A percentile compares a stretch with the other conserved stretches of the same genome.
Evolutionary conservation across 2,888 invertebrate species (phyloP).

Genomic region (Ctena decussata): DNA sequence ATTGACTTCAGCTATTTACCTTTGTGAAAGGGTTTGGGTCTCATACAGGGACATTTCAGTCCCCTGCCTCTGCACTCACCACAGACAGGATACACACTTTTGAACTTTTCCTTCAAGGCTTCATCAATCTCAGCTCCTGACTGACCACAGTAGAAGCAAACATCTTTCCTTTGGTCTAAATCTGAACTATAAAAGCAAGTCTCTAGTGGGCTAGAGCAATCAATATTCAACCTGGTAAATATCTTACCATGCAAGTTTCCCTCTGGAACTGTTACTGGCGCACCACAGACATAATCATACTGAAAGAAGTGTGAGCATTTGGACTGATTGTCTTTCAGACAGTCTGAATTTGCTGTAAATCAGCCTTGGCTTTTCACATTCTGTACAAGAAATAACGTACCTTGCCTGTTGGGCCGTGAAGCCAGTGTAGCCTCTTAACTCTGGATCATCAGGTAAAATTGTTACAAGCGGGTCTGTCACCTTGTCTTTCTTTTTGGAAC

Average conservation of each 20-base stretch:
- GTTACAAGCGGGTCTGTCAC: background rate
- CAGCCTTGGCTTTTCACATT: conserved; percentile 14
- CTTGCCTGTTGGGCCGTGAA: conserved; percentile 19
- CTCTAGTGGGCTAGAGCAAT: background rate
- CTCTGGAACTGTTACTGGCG: background rate
- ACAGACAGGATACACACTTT: conserved; percentile 22
- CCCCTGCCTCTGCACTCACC: background rate
- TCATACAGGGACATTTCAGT: background rate
- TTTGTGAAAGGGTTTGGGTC: background rate
- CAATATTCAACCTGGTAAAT: background rate
- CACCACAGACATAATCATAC: background rate
- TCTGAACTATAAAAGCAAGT: conserved; percentile 3
- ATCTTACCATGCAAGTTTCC: conserved; percentile 1
- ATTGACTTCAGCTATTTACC: too few species aligned
- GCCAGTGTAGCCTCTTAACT: background rate
- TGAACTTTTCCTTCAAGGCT: background rate
- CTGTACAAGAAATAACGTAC: background rate
- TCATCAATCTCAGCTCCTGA: background rate
- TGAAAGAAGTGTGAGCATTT: background rate
- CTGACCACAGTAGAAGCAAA: conserved; percentile 11
- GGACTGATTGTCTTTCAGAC: background rate
- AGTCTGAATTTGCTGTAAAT: conserved; percentile 5
- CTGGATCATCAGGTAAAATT: background rate
- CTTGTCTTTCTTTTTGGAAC: background rate
- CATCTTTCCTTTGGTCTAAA: background rate